These are phyloP conservation scores for Sinonovacula constricta DNA, from an alignment of 1,140 invertebrate genomes.

Conservation along the genomic window DNA sequence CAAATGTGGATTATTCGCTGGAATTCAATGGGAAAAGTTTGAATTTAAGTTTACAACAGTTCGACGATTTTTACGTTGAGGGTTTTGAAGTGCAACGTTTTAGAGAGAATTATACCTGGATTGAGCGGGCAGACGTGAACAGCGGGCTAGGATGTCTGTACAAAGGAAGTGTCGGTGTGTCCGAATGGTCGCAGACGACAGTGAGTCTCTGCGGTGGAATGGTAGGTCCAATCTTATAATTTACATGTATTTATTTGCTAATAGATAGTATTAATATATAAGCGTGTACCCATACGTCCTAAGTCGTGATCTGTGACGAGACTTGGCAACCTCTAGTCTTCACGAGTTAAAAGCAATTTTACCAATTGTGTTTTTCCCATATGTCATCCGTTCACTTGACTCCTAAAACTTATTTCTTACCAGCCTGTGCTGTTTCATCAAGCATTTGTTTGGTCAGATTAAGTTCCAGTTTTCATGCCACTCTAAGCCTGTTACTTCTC, in stretches of 20 bases:
- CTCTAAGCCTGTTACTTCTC: too few relatives aligned
- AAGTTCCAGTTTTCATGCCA: too few relatives aligned
- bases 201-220: conserved; percentile 51
- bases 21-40: conserved; percentile 34
- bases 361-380: too few relatives aligned
- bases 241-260: not conserved
- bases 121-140: conserved; percentile 14
- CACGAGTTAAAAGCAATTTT: too few relatives aligned
- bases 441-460: too few relatives aligned
- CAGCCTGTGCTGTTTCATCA: too few relatives aligned
- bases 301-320: too few relatives aligned
- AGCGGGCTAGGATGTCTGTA: conserved; percentile 37
- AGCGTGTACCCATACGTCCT: too few relatives aligned
- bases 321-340: too few relatives aligned
- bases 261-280: too few relatives aligned
- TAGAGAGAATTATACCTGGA: conserved; percentile 44
- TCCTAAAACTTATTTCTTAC: too few relatives aligned
- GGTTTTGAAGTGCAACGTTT: conserved; percentile 40
- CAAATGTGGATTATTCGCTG: conserved; percentile 44
- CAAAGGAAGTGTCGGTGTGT: conserved; percentile 18
- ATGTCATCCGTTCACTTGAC: too few relatives aligned
- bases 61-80: conserved; percentile 23
- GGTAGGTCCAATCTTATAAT: conserved; percentile 17
- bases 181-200: conserved; percentile 9
- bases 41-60: conserved; percentile 35